These are phyloP conservation scores for Ophion slaviceki DNA, from an alignment of 2,888 invertebrate species.

Conservation along the genomic window DNA sequence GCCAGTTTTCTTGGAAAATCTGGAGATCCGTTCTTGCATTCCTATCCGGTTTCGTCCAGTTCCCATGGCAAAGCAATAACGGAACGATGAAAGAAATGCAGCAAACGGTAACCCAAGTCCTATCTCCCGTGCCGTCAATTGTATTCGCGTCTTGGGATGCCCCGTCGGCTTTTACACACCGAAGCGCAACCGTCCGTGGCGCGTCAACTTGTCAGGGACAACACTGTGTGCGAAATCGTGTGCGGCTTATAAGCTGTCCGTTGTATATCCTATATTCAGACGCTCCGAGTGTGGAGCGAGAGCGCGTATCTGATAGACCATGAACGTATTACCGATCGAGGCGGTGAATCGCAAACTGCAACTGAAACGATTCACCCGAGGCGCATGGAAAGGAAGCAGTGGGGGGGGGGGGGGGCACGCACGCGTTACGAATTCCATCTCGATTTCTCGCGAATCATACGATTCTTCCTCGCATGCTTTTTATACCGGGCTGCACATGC, in stretches of 20 bases:
- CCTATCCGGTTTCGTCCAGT: background rate
- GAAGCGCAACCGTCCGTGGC: conserved; percentile 13
- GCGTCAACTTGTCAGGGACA: conserved; percentile 23
- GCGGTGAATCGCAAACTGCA: conserved; percentile 62
- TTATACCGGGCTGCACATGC: background rate
- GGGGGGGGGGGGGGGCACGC: conserved; percentile 45
- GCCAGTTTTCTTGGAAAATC: background rate
- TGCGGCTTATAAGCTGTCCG: conserved; percentile 14
- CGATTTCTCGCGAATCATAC: conserved; percentile 55
- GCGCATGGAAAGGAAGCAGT: conserved; percentile 36
- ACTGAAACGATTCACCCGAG: conserved; percentile 56
- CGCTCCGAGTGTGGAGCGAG: conserved; percentile 33
- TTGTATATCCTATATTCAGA: conserved; percentile 33
- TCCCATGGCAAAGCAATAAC: background rate
- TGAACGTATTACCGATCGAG: conserved; percentile 59
- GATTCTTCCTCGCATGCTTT: conserved; percentile 24
- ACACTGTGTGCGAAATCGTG: conserved; percentile 25
- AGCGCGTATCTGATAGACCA: conserved; percentile 58
- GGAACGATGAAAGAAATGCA: background rate
- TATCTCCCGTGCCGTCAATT: background rate
- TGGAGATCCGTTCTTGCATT: background rate
- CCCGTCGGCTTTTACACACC: background rate
- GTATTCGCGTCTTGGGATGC: background rate
- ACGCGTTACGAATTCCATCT: conserved; percentile 58
- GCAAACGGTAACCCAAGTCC: background rate